Base-by-base conservation (phyloP, 2,888 invertebrate species). In the Cosmopolites sordidus region DNA sequence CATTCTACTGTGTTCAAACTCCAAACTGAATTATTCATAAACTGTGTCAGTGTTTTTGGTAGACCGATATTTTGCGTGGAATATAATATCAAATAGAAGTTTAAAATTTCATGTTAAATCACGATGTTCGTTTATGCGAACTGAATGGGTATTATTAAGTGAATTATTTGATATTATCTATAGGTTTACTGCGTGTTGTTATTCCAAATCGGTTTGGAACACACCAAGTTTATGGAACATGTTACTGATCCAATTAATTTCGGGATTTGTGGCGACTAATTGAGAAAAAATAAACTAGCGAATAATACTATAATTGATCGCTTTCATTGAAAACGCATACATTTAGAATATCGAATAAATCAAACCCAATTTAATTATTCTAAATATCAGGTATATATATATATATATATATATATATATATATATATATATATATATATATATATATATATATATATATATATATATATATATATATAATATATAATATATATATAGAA, bases 41-140 rank as follows among this genome's bases (percentile, higher is more conserved):
- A 16, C 1, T 18, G n/a, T 38, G 45, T 22, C 45, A 46, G 17
- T 45, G 44, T 16, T 38, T 46, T 46, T 46, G 38, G 45, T 15
- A 17, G 12, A 2, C 17, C 22, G 29, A 39, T 47, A 29, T 39
- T 39, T 12, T 22, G 29, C 47, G 16, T 47, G 40, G 40, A 47
- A 47, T 47, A 40, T 40, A 9, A 27, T 38, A 47, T 47, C 18
- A 22, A 15, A 38, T 40, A 47, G 15, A 47, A 47, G 39, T 47
- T 46, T 46, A 39, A 45, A 45, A 11, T 37, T 38, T 46, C 39
- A 46, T 46, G 47, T 39, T n/a, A 47, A 47, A 45, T 40, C 11
- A 27, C 16, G 14, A 39, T 22, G 12, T 22, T 38, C 16, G 27
- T 47, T 47, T 27, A 39, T 33, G n/a, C 15, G 16, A 33, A n/a